Evolutionary conservation across 2,113 vertebrate genomes (phyloP).

Genomic region (Hydropotes inermis): DNA sequence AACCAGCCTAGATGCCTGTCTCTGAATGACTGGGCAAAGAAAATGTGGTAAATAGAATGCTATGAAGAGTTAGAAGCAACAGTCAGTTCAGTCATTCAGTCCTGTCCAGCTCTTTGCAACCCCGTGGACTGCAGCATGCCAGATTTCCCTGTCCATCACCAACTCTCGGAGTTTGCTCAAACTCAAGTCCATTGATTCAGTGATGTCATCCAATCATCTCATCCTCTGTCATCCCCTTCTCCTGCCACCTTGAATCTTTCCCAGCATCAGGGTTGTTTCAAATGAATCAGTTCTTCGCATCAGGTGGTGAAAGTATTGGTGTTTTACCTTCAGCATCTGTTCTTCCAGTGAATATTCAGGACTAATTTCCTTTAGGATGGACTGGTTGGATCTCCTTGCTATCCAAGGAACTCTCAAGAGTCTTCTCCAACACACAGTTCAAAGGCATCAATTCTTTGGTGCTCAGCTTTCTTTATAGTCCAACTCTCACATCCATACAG

Average conservation of each 20-base stretch:
- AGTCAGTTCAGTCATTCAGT: background rate
- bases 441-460: background rate
- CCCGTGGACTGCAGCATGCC: background rate
- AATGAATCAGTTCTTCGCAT: background rate
- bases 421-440: background rate
- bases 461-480: background rate
- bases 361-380: background rate
- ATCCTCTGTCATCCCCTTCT: background rate
- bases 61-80: background rate
- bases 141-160: background rate
- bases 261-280: background rate
- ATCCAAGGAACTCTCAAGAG: background rate
- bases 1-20: background rate
- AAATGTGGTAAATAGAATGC: background rate
- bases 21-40: background rate
- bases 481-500: background rate
- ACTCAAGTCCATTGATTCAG: background rate
- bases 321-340: background rate
- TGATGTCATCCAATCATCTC: background rate
- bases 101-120: rapidly evolving
- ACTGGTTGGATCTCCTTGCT: background rate
- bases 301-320: background rate
- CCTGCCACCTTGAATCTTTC: background rate
- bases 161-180: background rate
- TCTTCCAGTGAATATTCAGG: background rate